Conservation (phyloP, 2,113 vertebrate genomes). For the Rhinolophus ferrumequinum region DNA sequence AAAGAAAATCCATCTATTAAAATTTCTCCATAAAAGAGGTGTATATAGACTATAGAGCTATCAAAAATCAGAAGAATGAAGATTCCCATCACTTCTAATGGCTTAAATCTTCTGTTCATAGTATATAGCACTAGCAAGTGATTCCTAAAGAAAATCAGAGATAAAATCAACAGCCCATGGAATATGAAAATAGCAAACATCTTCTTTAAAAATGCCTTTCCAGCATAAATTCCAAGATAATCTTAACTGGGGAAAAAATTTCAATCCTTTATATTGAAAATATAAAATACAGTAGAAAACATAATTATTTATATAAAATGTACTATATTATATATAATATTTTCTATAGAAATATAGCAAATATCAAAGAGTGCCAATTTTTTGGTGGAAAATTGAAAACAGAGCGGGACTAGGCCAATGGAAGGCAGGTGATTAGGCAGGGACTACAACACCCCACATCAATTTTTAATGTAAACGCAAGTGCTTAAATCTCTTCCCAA, state of each 20-base stretch:
- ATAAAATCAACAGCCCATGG: background rate
- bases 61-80: slow-evolving; percentile 9
- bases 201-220: slow-evolving; percentile 20
- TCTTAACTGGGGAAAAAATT: background rate
- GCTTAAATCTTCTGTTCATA: background rate
- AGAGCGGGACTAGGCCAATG: background rate
- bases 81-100: background rate
- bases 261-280: background rate
- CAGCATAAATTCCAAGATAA: background rate
- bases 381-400: background rate
- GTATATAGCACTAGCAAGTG: background rate
- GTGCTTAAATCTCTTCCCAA: background rate
- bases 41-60: background rate
- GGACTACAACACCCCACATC: background rate
- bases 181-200: background rate
- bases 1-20: slow-evolving; percentile 39
- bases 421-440: background rate
- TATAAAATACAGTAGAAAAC: background rate
- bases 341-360: no score
- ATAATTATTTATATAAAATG: background rate
- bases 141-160: slow-evolving; percentile 4
- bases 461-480: background rate
- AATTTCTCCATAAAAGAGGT: background rate
- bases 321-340: no score
- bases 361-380: no score